phyloP scores from a whole-genome alignment of 2,888 invertebrate genomes.

The Agonopterix alstromeriana region DNA sequence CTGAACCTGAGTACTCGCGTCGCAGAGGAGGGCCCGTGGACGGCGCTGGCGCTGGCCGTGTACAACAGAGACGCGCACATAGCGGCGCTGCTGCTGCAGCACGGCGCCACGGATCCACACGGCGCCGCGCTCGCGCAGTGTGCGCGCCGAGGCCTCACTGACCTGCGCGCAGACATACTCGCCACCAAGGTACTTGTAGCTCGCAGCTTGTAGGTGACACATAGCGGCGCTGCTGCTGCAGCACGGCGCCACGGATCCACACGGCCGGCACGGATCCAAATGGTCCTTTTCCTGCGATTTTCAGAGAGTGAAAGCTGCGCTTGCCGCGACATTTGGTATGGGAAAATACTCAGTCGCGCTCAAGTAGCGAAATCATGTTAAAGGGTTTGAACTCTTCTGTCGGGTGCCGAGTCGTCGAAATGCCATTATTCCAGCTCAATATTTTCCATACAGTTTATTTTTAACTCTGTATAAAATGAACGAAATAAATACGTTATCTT shows the following conservation, averaged over 20 bases:
- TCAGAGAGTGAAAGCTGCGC: neutral
- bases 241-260: too few species aligned
- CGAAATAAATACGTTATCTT: too few species aligned
- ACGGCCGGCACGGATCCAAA: slow-evolving; percentile 28
- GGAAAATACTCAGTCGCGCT: neutral
- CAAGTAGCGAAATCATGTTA: neutral
- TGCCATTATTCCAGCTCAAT: too few species aligned
- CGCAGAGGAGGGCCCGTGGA: slow-evolving; percentile 49
- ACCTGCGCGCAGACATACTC: slow-evolving; percentile 86
- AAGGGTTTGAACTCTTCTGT: too few species aligned
- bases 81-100: slow-evolving; percentile 80
- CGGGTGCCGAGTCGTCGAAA: too few species aligned
- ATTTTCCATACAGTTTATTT: too few species aligned
- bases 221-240: too few species aligned
- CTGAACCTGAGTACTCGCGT: neutral
- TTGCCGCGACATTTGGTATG: neutral
- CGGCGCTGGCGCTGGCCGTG: slow-evolving; percentile 60
- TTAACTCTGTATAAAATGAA: too few species aligned
- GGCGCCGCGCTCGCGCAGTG: slow-evolving; percentile 88
- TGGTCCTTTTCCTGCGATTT: neutral
- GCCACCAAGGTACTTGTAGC: slow-evolving; percentile 81
- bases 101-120: slow-evolving; percentile 92
- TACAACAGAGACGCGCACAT: slow-evolving; percentile 76
- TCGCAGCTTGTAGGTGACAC: too few species aligned
- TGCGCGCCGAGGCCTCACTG: slow-evolving; percentile 80